phyloP scores from a whole-genome alignment of 2,113 vertebrate species.

The Loxodonta africana region DNA sequence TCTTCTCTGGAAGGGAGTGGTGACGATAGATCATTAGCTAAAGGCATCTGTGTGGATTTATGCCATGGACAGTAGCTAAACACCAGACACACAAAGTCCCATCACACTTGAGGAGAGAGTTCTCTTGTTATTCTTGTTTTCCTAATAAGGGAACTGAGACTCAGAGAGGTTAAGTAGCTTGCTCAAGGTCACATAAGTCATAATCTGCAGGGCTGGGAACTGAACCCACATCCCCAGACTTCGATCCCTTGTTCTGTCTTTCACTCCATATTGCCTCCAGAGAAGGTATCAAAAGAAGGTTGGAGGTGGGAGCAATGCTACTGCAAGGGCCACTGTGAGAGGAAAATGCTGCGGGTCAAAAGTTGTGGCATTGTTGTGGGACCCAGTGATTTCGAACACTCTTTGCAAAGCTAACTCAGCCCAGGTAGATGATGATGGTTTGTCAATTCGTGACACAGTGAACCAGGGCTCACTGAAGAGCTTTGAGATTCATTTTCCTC shows the following conservation, averaged over 20 bases:
- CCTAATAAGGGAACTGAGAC: neutral
- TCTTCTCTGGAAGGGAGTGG: neutral
- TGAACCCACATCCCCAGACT: neutral
- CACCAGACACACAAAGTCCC: neutral
- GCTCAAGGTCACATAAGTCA: neutral
- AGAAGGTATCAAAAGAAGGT: neutral
- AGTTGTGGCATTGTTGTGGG: neutral
- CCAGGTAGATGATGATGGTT: accelerated
- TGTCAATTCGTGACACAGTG: accelerated
- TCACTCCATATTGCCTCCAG: neutral
- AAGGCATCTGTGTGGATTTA: neutral
- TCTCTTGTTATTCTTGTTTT: neutral
- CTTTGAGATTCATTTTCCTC: accelerated
- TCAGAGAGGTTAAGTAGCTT: neutral
- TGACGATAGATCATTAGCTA: neutral
- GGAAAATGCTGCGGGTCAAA: neutral
- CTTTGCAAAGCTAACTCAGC: neutral
- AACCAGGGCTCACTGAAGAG: too few relatives aligned
- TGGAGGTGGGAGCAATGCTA: too few relatives aligned
- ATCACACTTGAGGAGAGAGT: neutral
- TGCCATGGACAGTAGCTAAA: neutral
- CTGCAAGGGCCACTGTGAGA: neutral
- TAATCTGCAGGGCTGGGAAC: neutral
- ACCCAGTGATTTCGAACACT: neutral
- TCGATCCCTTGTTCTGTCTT: neutral